phyloP scores from a whole-genome alignment of 1,140 invertebrate species.

The Riptortus pedestris region DNA sequence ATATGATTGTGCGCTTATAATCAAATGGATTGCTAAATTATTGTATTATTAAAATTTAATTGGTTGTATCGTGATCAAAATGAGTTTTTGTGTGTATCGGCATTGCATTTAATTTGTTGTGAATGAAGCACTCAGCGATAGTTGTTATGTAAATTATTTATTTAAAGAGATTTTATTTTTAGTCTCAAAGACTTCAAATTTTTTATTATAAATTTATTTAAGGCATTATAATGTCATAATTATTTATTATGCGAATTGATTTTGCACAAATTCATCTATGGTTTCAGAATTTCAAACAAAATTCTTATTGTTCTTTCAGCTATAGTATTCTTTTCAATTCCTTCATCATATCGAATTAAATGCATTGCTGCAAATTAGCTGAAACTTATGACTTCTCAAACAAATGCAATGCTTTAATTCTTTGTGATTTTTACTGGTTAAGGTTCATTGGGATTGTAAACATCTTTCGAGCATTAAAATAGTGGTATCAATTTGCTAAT shows the following conservation, averaged over 20 bases:
- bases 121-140: background rate
- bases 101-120: slow-evolving; percentile 18
- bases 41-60: slow-evolving; percentile 5
- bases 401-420: slow-evolving; percentile 17
- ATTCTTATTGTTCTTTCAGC: no score
- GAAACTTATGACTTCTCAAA: background rate
- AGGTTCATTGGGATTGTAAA: background rate
- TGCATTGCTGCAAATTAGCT: background rate
- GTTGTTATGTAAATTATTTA: slow-evolving; percentile 13
- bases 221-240: background rate
- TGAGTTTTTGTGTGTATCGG: slow-evolving; percentile 2
- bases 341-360: slow-evolving; percentile 11
- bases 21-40: slow-evolving; percentile 13
- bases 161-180: slow-evolving; percentile 1
- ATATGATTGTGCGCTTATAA: slow-evolving; percentile 14
- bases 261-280: background rate
- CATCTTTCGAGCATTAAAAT: background rate
- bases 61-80: slow-evolving; percentile 6
- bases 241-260: background rate
- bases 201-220: background rate
- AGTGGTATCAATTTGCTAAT: slow-evolving; percentile 3
- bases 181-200: background rate
- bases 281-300: background rate
- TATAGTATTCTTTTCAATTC: no score
- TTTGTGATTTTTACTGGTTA: slow-evolving; percentile 15